Base-by-base conservation (phyloP, 2,888 invertebrate genomes). In the Nysson spinosus region DNA sequence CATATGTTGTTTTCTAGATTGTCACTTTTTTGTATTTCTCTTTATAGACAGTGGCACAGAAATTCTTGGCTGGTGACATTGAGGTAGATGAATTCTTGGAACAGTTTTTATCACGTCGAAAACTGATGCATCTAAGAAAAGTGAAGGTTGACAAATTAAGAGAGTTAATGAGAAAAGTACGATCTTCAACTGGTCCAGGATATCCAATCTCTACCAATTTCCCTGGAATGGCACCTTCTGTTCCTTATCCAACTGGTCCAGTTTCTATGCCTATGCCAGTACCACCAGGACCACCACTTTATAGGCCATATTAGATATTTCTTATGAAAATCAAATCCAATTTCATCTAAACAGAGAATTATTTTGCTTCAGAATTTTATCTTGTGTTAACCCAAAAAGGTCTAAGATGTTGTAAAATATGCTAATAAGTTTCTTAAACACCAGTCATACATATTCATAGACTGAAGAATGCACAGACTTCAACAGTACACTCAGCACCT, bases 111-210 rank as follows among this genome's bases (percentile, higher is more conserved):
- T 90, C 91, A 0, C 90, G 91, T 64, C 91, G 98, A 39, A 92
- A 93, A 78, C 83, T 91, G 28, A 94, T 95, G 90, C 96, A 96
- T 85, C 84, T 93, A 67, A 90, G 97, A 44, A 93, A 95, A 83
- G 93, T 98, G 7, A 98, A 98, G 89, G 93, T 96, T 0, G 98
- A 99, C 71, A 98, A 98, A 89, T 93, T 99, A 93, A 90, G 91
- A 42, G 95, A 95, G 81, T 86, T 95, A 7, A 88, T 94, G 39
- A 87, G 87, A 54, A 86, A 85, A 72, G 84, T 86, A 32, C 79
- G 86, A 30, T 74, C 84, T 2, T 76, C 85, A 6, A 75, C 17
- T 17, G 63, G 58, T 39, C 78, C 82, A 24, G 82, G 80, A 47
- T 87, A 85, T 76, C 84, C 83, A 30, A 52, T 65, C 6, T 49